These are phyloP conservation scores for Philonicus albiceps DNA, from an alignment of 2,888 invertebrate species.

Conservation along the genomic window DNA sequence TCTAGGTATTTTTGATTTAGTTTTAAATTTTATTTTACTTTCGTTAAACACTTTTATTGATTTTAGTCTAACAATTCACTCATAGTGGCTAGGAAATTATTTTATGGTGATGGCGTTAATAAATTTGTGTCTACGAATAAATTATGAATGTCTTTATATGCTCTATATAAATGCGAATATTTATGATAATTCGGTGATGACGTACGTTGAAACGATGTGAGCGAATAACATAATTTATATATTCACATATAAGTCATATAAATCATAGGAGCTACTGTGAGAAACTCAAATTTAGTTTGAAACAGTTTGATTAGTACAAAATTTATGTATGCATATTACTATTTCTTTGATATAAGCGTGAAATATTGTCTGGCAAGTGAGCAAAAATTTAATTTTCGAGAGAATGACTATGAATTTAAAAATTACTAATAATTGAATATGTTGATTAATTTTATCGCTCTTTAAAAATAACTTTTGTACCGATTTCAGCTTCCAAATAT, in stretches of 20 bases:
- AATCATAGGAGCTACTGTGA: not conserved
- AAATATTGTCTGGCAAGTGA: no score
- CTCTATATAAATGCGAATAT: not conserved
- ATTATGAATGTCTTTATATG: not conserved
- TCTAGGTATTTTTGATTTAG: not conserved
- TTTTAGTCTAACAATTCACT: not conserved
- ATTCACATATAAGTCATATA: not conserved
- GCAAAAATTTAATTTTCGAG: no score
- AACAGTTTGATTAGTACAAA: not conserved
- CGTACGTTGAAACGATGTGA: not conserved
- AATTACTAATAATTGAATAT: no score
- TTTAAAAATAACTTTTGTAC: no score
- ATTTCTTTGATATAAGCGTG: no score
- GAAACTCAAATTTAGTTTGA: not conserved
- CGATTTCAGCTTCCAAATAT: not conserved
- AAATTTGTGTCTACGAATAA: not conserved
- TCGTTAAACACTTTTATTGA: not conserved
- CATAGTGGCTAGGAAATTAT: not conserved
- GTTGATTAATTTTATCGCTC: no score
- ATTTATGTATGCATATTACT: not conserved
- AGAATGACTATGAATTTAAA: no score
- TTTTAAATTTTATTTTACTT: not conserved
- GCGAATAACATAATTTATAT: not conserved
- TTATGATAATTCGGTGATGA: not conserved
- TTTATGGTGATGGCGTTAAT: not conserved